Evolutionary conservation across 1,140 invertebrate species (phyloP).

Genomic region (Drosophila pruinosa): DNA sequence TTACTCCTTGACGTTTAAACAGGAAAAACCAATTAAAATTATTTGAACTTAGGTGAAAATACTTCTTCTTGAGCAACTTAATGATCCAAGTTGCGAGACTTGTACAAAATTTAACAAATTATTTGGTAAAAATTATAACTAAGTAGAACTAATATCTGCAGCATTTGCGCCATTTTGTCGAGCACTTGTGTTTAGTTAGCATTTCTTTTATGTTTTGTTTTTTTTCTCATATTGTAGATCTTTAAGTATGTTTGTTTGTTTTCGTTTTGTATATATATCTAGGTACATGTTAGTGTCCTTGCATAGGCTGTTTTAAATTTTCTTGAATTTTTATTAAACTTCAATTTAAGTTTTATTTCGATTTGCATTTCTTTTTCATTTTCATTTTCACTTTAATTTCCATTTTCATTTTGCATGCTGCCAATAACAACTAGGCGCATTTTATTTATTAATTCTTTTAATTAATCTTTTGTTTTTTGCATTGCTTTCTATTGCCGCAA

Average conservation of each 20-base stretch:
- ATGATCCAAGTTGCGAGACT: background rate
- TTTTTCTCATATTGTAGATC: slow-evolving; percentile 24
- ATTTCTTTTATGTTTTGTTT: slow-evolving; percentile 16
- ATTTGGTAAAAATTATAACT: slow-evolving; percentile 22
- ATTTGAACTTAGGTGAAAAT: slow-evolving; percentile 9
- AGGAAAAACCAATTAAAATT: background rate
- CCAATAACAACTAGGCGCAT: slow-evolving; percentile 67
- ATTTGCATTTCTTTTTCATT: no score
- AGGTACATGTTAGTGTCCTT: slow-evolving; percentile 80
- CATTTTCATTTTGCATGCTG: slow-evolving; percentile 49
- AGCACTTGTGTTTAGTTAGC: slow-evolving; percentile 66
- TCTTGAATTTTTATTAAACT: slow-evolving; percentile 47
- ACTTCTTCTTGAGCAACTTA: slow-evolving; percentile 7
- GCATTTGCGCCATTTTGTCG: slow-evolving; percentile 45
- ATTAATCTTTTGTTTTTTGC: slow-evolving; percentile 33
- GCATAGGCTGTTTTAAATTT: slow-evolving; percentile 71
- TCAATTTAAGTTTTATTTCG: slow-evolving; percentile 24
- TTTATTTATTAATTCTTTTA: slow-evolving; percentile 37
- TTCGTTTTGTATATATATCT: slow-evolving; percentile 71
- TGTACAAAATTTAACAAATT: slow-evolving; percentile 36
- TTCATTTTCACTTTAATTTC: slow-evolving; percentile 18
- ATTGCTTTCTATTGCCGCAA: slow-evolving; percentile 56
- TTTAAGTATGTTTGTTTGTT: slow-evolving; percentile 36
- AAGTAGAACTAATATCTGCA: slow-evolving; percentile 67
- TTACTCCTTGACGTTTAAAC: background rate